Percentiles rank a stretch among this genome's conserved stretches.
phyloP scores from a whole-genome alignment of 2,113 vertebrate genomes.

The Chlamydotis undulata region DNA sequence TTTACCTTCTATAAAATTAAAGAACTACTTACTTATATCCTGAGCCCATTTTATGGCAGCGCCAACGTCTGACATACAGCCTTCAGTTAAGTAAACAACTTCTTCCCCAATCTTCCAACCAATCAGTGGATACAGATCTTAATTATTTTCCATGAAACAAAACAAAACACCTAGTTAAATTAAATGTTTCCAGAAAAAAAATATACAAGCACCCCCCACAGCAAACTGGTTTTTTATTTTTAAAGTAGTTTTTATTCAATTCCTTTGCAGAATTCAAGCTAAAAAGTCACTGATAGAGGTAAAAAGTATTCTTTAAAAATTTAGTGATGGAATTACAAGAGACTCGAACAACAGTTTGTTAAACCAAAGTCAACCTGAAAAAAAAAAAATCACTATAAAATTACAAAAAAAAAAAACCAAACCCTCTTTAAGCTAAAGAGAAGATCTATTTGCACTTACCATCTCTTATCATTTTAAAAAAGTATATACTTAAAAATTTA shows the following conservation, averaged over 20 bases:
- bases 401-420: neutral
- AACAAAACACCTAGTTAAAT: neutral
- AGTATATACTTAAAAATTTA: neutral
- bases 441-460: neutral
- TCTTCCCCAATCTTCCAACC: conserved; percentile 96
- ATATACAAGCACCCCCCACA: neutral
- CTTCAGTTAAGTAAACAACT: conserved; percentile 90
- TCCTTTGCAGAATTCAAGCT: neutral
- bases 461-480: too few relatives aligned
- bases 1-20: neutral
- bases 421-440: neutral
- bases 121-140: conserved; percentile 93
- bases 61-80: conserved; percentile 88
- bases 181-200: neutral
- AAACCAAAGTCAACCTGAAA: neutral
- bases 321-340: neutral
- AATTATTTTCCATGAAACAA: conserved; percentile 22
- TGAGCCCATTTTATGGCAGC: conserved; percentile 92
- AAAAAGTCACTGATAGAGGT: neutral
- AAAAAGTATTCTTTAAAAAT: neutral
- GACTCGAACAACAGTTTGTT: neutral
- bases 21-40: conserved; percentile 82
- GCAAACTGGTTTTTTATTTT: too few relatives aligned
- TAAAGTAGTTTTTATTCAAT: neutral
- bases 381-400: neutral